Conservation (phyloP, 2,797 vertebrate genomes). For the Podarcis lilfordi region DNA sequence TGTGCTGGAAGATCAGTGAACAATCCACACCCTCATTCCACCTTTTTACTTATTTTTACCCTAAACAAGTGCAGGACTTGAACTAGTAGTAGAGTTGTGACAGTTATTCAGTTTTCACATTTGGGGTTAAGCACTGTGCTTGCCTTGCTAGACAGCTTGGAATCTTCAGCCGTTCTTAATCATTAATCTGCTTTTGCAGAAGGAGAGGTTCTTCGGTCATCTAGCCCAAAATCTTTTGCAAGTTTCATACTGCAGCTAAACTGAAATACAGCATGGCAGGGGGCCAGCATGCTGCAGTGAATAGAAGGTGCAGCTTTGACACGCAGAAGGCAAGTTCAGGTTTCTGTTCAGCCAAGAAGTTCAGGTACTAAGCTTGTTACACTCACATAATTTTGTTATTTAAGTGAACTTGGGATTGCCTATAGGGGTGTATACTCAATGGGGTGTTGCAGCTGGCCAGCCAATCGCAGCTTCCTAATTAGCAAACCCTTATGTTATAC, state of each 20-base stretch:
- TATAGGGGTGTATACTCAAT: not conserved
- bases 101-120: slow-evolving; percentile 14
- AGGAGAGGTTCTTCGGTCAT: not conserved
- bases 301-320: slow-evolving; percentile 6
- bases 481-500: not conserved
- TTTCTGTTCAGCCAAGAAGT: not conserved
- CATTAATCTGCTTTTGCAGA: not conserved
- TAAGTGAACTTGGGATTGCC: not conserved
- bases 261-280: slow-evolving; percentile 7
- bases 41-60: slow-evolving; percentile 52
- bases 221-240: not conserved
- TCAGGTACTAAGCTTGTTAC: not conserved
- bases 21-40: not conserved
- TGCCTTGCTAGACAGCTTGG: slow-evolving; percentile 14
- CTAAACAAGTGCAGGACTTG: slow-evolving; percentile 24
- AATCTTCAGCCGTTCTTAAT: slow-evolving; percentile 19
- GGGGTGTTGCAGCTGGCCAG: not conserved
- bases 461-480: not conserved
- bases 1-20: not conserved
- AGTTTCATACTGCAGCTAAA: not conserved
- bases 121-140: fast-evolving
- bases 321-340: not conserved
- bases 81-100: not conserved
- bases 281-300: not conserved
- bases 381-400: not conserved